These are phyloP conservation scores for Hippasteria phrygiana DNA, from an alignment of 53 echinoderm and acorn worm species.

Conservation along the genomic window DNA sequence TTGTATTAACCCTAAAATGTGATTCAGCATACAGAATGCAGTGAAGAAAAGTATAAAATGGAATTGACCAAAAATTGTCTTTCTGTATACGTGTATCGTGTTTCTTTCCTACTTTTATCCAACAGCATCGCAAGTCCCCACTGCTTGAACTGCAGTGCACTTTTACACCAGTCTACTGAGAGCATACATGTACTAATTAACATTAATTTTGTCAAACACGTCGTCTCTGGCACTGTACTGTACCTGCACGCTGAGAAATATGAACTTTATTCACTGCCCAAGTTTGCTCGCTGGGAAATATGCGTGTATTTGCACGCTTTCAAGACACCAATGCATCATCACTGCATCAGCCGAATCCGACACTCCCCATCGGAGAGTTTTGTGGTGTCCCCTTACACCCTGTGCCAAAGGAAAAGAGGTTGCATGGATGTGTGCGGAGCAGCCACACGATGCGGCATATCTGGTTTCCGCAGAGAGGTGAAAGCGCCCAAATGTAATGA, in stretches of 20 bases:
- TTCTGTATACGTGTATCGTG: no score
- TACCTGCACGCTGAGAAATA: neutral
- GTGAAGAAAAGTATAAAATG: no score
- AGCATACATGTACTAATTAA: neutral
- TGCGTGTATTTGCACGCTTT: neutral
- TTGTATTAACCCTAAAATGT: no score
- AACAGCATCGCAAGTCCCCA: no score
- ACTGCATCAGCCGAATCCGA: slow-evolving; percentile 17
- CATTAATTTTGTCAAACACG: neutral
- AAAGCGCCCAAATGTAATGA: slow-evolving; percentile 45
- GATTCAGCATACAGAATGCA: no score
- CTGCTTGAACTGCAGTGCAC: neutral
- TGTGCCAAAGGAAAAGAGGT: slow-evolving; percentile 41
- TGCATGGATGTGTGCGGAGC: slow-evolving; percentile 23
- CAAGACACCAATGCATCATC: neutral
- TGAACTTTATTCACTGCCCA: neutral
- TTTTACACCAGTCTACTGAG: neutral
- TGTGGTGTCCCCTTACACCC: slow-evolving; percentile 56
- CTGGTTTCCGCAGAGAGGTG: slow-evolving; percentile 16
- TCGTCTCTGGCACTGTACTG: neutral
- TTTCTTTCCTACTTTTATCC: no score
- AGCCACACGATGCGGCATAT: slow-evolving; percentile 38
- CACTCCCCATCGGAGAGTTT: slow-evolving; percentile 19
- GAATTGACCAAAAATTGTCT: no score
- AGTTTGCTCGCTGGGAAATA: neutral